Evolutionary conservation across 2,888 invertebrate species (phyloP).

Genomic region (Allygus modestus): DNA sequence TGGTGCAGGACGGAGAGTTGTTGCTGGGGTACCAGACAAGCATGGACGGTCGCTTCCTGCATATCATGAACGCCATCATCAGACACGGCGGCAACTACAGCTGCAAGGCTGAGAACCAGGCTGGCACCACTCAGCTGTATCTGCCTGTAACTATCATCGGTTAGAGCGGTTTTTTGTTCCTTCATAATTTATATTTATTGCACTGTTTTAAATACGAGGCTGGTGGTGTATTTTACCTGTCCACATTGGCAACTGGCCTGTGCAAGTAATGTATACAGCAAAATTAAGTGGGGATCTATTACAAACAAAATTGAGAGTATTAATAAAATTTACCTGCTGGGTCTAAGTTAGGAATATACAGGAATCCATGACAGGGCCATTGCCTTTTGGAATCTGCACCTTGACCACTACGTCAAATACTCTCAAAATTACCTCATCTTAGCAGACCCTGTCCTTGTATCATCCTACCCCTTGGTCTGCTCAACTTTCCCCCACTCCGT

Average conservation of each 20-base stretch:
- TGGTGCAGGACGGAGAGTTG: conserved; percentile 59
- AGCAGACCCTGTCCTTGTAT: no score
- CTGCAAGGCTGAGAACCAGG: conserved; percentile 78
- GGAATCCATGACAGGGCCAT: no score
- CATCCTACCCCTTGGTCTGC: no score
- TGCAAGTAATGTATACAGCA: no score
- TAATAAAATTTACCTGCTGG: no score
- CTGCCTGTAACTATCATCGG: conserved; percentile 69
- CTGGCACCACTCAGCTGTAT: conserved; percentile 73
- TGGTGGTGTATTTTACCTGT: neutral
- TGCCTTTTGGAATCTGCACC: no score
- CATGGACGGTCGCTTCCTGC: conserved; percentile 74
- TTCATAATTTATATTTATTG: neutral
- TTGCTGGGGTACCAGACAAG: conserved; percentile 24
- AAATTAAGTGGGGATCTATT: no score
- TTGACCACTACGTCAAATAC: no score
- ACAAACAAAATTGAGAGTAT: no score
- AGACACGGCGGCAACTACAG: conserved; percentile 79
- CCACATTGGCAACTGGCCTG: neutral
- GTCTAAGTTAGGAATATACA: no score
- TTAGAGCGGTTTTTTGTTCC: conserved; percentile 57
- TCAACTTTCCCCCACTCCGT: no score
- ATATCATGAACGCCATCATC: conserved; percentile 75
- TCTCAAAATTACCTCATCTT: no score
- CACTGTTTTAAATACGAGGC: neutral